phyloP scores from a whole-genome alignment of 2,797 vertebrate species.

The Liasis olivaceus region DNA sequence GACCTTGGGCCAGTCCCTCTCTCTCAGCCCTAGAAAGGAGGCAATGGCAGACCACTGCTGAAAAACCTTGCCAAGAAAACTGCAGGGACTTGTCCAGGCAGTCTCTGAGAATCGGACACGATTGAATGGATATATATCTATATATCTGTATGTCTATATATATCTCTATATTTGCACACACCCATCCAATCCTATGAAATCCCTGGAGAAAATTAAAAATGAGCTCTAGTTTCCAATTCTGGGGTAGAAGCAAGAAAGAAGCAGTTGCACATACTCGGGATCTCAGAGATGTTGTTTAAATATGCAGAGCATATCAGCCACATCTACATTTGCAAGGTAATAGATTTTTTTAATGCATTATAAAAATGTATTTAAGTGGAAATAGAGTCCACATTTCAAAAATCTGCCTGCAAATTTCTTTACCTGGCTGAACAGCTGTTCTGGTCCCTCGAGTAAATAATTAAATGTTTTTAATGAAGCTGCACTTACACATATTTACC shows the following conservation, averaged over 20 bases:
- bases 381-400: slow-evolving; percentile 53
- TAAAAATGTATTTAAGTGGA: slow-evolving; percentile 61
- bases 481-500: slow-evolving; percentile 64
- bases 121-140: no score
- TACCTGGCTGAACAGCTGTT: slow-evolving; percentile 68
- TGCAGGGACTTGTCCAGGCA: no score
- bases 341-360: slow-evolving; percentile 54
- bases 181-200: background rate
- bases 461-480: slow-evolving; percentile 66
- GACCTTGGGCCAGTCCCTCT: no score
- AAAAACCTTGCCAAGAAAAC: no score
- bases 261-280: slow-evolving; percentile 20
- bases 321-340: slow-evolving; percentile 50
- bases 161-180: no score
- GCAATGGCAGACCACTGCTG: no score
- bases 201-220: background rate
- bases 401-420: slow-evolving; percentile 58
- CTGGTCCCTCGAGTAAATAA: slow-evolving; percentile 68
- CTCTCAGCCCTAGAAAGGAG: no score
- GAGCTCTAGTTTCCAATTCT: background rate
- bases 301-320: slow-evolving; percentile 39
- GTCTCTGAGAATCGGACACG: no score
- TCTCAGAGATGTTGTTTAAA: slow-evolving; percentile 33
- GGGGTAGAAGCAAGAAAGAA: background rate
- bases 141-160: no score